Evolutionary conservation across 2,888 invertebrate genomes (phyloP), one percentile per base, ranked within the genome.

Genomic region (Uropetala carovei): DNA sequence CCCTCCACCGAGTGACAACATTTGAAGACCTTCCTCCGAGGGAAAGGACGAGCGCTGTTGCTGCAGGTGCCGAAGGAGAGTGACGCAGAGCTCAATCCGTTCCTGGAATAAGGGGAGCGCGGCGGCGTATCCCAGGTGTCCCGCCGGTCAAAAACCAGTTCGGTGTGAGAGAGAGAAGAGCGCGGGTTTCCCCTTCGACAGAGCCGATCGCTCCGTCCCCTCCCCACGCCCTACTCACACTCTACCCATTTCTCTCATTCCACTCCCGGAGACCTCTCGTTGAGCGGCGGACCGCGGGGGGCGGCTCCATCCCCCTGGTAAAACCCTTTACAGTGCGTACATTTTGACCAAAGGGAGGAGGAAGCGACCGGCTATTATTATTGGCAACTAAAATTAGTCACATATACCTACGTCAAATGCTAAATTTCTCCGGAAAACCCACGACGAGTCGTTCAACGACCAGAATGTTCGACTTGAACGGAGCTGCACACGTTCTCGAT

Each of bases 141-240:
- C 83, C 56, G 57, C 57, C 89, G 64, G 43, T 89, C 89, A 89
- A 89, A 86, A 89, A 43, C 89, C 30, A 68, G 68, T 43, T 11
- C 75, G 11, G 4, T n/a, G n/a, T n/a, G n/a, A n/a, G n/a, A 11
- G 83, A 56, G 83, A 18, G 64, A 18, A 30, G 86, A 27, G 16
- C 86, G 16, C 30, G 86, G 86, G 60, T 59, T 89, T 89, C 68
- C 68, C 89, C 59, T 22, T 14, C 11, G 3, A 22, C 14, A 9
- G 22, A 22, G 13, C 75, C 1, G n/a, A 18, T 16, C 13, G 64
- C 11, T 18, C 4, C 18, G 22, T 16, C 7, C 14, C 10, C 27
- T 9, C 86, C 59, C 0, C 60, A 18, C 27, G 86, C 59, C 59
- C 30, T 59, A 22, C 58, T 30, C 59, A 22, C 84, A 9, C 8